Conservation (phyloP, 2,888 invertebrate genomes). For the Coleophora flavipennella region DNA sequence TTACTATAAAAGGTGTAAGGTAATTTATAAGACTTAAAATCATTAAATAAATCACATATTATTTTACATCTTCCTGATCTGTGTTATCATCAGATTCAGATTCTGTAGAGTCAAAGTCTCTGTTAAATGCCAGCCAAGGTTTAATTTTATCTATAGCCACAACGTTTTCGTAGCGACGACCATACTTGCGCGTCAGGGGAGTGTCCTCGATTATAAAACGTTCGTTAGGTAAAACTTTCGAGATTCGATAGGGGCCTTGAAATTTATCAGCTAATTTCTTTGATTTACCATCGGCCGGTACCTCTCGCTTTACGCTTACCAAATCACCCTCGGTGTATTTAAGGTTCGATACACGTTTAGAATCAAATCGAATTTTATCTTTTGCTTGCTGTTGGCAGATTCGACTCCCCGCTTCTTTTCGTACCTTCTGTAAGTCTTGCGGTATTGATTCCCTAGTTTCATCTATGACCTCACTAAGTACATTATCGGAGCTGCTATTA, state of each 20-base stretch:
- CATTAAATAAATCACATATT: no score
- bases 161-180: neutral
- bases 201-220: neutral
- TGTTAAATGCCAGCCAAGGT: neutral
- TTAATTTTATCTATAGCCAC: neutral
- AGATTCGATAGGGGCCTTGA: neutral
- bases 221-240: neutral
- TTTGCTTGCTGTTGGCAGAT: neutral
- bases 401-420: neutral
- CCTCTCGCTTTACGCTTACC: neutral
- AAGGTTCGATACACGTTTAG: neutral
- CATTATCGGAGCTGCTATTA: neutral
- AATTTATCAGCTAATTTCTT: neutral
- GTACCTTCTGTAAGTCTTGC: neutral
- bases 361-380: neutral
- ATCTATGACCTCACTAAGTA: neutral
- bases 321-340: neutral
- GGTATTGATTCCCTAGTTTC: no score
- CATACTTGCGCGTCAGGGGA: neutral
- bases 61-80: no score
- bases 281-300: neutral
- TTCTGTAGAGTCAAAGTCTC: no score
- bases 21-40: no score
- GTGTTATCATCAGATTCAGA: no score
- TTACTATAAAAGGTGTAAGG: no score